Evolutionary conservation across 2,797 vertebrate species (phyloP).

Genomic region (Saxicola maurus): DNA sequence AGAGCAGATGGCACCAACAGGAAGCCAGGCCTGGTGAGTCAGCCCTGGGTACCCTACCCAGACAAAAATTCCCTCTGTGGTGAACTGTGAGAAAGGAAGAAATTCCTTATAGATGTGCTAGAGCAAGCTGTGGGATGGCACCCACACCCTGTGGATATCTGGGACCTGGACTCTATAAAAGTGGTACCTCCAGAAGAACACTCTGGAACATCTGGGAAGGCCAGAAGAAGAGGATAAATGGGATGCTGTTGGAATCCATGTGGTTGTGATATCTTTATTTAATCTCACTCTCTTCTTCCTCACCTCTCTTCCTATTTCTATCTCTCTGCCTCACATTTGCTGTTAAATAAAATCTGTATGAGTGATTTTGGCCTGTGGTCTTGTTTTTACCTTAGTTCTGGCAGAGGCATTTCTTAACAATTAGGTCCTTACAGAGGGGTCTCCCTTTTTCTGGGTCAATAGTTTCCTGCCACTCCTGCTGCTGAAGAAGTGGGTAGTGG

Average conservation of each 20-base stretch:
- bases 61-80: neutral
- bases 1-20: neutral
- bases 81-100: neutral
- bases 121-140: neutral
- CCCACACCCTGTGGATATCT: neutral
- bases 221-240: neutral
- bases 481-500: neutral
- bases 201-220: neutral
- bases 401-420: neutral
- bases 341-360: neutral
- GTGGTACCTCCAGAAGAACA: neutral
- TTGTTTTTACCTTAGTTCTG: neutral
- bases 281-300: neutral
- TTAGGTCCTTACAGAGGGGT: neutral
- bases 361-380: neutral
- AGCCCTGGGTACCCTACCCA: neutral
- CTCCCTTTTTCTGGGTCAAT: neutral
- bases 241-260: neutral
- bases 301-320: neutral
- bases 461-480: neutral
- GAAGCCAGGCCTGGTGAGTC: neutral
- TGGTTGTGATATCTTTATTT: fast-evolving
- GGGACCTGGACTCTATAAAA: neutral
- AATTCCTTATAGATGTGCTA: fast-evolving
- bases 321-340: neutral